These are phyloP conservation scores for Trichogramma evanescens DNA, from an alignment of 2,888 invertebrate genomes.

Conservation along the genomic window DNA sequence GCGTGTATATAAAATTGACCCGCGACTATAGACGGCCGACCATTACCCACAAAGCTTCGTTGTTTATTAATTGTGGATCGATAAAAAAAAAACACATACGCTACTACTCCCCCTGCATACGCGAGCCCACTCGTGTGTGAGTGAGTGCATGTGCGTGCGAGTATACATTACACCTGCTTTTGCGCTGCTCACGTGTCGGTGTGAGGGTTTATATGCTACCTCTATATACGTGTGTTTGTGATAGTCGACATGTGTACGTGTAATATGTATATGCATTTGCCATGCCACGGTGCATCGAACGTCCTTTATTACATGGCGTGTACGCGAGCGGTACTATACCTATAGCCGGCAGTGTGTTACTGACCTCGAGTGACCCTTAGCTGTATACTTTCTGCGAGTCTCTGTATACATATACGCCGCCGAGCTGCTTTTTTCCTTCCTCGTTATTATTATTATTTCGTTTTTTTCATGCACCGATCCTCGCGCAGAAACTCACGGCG, in stretches of 20 bases:
- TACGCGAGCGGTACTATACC: constrained; percentile 7
- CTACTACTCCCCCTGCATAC: background rate
- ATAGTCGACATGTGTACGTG: too few species aligned
- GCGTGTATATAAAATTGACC: background rate
- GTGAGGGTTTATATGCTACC: background rate
- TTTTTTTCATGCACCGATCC: too few species aligned
- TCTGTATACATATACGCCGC: background rate
- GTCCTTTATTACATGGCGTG: constrained; percentile 1
- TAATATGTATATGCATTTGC: too few species aligned
- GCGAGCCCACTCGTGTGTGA: background rate
- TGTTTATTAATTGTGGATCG: constrained; percentile 32
- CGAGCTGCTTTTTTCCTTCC: too few species aligned
- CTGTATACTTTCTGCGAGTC: background rate
- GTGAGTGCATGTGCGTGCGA: background rate
- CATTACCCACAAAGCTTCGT: constrained; percentile 14
- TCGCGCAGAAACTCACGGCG: too few species aligned
- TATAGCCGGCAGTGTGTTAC: constrained; percentile 42
- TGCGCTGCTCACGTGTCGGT: constrained; percentile 22
- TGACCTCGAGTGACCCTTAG: constrained; percentile 46
- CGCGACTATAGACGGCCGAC: background rate
- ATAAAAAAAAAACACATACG: constrained; percentile 15
- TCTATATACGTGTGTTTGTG: background rate
- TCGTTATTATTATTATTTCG: too few species aligned
- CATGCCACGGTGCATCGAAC: too few species aligned
- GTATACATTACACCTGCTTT: background rate